Evolutionary conservation across 2,797 vertebrate genomes (phyloP), one percentile per base, ranked within the genome.

Genomic region (Numenius phaeopus): DNA sequence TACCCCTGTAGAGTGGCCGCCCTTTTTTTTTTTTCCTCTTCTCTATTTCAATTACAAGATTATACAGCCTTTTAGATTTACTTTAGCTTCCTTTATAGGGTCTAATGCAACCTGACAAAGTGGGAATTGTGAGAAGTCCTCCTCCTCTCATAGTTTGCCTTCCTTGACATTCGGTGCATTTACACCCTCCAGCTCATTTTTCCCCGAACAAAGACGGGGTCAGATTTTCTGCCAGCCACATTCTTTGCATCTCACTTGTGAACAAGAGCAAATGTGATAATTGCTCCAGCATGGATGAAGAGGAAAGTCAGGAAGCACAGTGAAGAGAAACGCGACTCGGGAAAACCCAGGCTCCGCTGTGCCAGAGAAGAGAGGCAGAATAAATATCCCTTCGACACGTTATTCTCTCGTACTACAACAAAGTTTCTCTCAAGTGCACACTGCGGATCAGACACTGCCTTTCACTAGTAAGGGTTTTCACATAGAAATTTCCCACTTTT

Each of bases 81-180:
- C 70, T 90, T 88, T 75, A 71, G 54, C 47, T 94, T 94, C 84
- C 75, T 91, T 94, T 83, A 85, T 40, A 73, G 55, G n/a, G 20
- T 84, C 67, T 95, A 94, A 94, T 55, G 88, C 71, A 91, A 94
- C 67, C 49, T 95, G 92, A 94, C 94, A 92, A 96, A 94, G 82
- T 83, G 78, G 91, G 89, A 97, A 85, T 80, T 94, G 83, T 76
- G 83, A 67, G 3, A 85, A 91, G 50, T 80, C 76, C 67, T 79
- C 37, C n/a, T 81, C 65, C 65, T 87, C 82, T 94, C 80, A 15
- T 52, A 79, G 67, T 46, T 80, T 94, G 89, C 83, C 57, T 91
- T 85, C 75, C 75, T 77, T 89, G 75, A 90, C 90, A 67, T 66
- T 83, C 3, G 2, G 92, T 77, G 55, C 83, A 70, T 80, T 94